Percentiles rank a stretch among this genome's conserved stretches.
phyloP scores from a whole-genome alignment of 2,113 vertebrate species.

The Elachura formosa region DNA sequence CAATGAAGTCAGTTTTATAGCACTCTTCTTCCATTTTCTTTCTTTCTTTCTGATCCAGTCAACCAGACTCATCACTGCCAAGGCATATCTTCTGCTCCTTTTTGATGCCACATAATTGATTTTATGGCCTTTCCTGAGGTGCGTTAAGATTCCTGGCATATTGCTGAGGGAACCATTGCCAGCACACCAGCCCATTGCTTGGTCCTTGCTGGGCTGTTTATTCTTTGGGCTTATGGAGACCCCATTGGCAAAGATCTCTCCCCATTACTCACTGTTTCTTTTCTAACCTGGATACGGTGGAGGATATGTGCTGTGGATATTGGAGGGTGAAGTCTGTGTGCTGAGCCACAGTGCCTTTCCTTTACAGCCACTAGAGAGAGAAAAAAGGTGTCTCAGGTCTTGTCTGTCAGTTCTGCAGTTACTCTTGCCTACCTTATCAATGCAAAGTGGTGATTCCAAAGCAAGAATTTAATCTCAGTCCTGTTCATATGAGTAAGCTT shows the following conservation, averaged over 20 bases:
- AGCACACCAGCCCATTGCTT: background rate
- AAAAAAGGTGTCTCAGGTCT: background rate
- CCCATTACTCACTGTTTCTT: background rate
- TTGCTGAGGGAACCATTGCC: background rate
- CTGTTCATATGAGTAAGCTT: background rate
- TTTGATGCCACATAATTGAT: background rate
- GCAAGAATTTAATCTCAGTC: background rate
- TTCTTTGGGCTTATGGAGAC: rapidly evolving
- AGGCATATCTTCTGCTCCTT: background rate
- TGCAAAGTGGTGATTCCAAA: background rate
- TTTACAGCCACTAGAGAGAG: background rate
- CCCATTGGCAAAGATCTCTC: background rate
- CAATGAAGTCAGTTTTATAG: background rate
- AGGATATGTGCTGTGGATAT: background rate
- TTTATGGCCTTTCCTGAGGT: background rate
- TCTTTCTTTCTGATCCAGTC: background rate
- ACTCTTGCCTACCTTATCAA: background rate
- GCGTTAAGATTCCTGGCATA: rapidly evolving
- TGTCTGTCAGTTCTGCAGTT: background rate
- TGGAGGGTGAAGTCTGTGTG: background rate
- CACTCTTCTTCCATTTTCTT: background rate
- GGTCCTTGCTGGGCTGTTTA: background rate
- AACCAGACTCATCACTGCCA: background rate
- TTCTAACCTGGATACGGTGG: background rate
- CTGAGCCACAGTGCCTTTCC: background rate